These are phyloP conservation scores for Caradrina clavipalpis DNA, from an alignment of 2,888 invertebrate genomes.

Conservation along the genomic window DNA sequence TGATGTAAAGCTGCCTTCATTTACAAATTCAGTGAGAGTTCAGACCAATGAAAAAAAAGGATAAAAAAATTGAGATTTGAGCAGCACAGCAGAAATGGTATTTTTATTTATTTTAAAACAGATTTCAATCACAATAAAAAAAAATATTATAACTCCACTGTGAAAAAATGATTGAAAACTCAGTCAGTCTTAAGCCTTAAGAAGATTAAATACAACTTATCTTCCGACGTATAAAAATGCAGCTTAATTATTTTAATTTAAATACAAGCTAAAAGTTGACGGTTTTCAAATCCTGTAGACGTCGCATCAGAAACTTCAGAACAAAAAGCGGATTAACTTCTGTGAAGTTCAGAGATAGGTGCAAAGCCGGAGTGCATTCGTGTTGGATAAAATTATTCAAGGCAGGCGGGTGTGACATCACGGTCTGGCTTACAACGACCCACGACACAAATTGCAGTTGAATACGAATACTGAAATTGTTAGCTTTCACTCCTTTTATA, in stretches of 20 bases:
- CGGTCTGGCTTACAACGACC: conserved; percentile 24
- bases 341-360: conserved; percentile 57
- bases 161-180: not conserved
- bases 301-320: conserved; percentile 43
- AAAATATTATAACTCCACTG: too few relatives aligned
- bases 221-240: conserved; percentile 44
- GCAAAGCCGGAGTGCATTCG: conserved; percentile 47
- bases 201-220: conserved; percentile 19
- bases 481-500: not conserved
- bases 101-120: too few relatives aligned
- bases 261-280: conserved; percentile 49
- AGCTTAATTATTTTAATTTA: conserved; percentile 53
- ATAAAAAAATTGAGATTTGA: too few relatives aligned
- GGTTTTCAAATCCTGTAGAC: conserved; percentile 52
- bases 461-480: conserved; percentile 11
- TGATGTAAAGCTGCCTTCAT: too few relatives aligned
- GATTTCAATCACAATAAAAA: too few relatives aligned
- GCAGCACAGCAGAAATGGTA: too few relatives aligned
- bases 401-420: conserved; percentile 10
- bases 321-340: conserved; percentile 63
- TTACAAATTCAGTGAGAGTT: too few relatives aligned
- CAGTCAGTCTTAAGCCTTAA: not conserved
- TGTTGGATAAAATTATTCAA: conserved; percentile 60
- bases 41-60: too few relatives aligned
- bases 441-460: conserved; percentile 9